phyloP scores from a whole-genome alignment of 2,113 vertebrate species.

The Chionis minor region DNA sequence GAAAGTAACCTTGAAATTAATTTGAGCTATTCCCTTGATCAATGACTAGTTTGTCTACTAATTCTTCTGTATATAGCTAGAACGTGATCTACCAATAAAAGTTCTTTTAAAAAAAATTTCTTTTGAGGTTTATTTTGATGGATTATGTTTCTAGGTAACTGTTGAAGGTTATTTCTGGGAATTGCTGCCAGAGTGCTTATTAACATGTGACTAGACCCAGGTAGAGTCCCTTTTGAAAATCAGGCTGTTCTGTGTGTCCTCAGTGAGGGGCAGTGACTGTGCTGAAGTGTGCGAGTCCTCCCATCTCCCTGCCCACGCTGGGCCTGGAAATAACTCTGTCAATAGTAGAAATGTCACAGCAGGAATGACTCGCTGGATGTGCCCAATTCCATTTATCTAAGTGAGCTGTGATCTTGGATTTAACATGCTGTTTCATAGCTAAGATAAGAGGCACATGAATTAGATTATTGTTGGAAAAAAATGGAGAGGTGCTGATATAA shows the following conservation, averaged over 20 bases:
- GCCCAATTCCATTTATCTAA: constrained; percentile 36
- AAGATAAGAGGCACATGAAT: constrained; percentile 47
- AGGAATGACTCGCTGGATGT: constrained; percentile 24
- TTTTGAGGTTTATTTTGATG: constrained; percentile 44
- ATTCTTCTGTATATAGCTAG: neutral
- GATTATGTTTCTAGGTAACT: constrained; percentile 42
- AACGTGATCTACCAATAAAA: neutral
- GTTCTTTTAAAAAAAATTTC: neutral
- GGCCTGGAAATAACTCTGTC: constrained; percentile 47
- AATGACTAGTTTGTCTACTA: neutral
- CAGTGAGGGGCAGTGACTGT: neutral
- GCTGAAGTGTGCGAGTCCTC: neutral
- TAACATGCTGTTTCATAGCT: constrained; percentile 37
- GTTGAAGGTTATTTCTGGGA: constrained; percentile 47
- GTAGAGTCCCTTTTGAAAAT: neutral
- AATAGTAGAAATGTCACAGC: constrained; percentile 47
- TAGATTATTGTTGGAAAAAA: constrained; percentile 42
- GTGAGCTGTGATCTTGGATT: constrained; percentile 54
- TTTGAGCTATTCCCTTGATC: neutral
- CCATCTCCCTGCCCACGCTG: constrained; percentile 23
- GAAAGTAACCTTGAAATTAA: neutral
- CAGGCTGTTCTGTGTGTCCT: neutral
- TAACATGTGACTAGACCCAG: neutral
- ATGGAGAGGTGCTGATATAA: constrained; percentile 22
- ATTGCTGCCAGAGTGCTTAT: constrained; percentile 31